Base-by-base conservation (phyloP, 2,888 invertebrate species). In the Panzeria rudis region DNA sequence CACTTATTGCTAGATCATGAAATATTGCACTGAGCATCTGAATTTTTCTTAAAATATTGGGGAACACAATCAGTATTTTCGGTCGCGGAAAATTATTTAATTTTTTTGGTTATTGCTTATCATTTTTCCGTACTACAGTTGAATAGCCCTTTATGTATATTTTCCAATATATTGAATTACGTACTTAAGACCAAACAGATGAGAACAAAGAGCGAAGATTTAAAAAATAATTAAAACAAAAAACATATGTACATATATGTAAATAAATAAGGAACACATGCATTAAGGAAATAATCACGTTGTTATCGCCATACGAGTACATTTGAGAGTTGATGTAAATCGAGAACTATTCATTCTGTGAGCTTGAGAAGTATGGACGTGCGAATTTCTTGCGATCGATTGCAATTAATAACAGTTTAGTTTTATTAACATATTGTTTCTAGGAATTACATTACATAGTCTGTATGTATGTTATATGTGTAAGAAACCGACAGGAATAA, bases 291-390 rank as follows among this genome's bases (percentile, higher is more conserved):
- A 66, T 47, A 9, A 25, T 25, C 13, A 32, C 11, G 23, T 17
- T 32, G 47, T 66, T 66, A 47, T 29, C 47, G 17, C 17, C 7
- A 61, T n/a, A 62, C 15, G 9, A 29, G 17, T 15, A 20, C 29
- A 47, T 47, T 11, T 44, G 20, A 50, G 50, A 52, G 17, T 23
- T 17, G 32, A 32, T 20, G 15, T 35, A 29, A 68, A 52, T 32
- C 32, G 35, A 32, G 11, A 47, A 11, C 32, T 68, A 52, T 50
- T 50, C 20, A 13, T 32, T 50, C 35, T 50, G 66, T 66, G 68
- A 68, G 50, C 32, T 68, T 50, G 32, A 6, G 20, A 35, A 32
- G 35, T 20, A 15, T 68, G 20, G 50, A 50, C 68, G 68, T 50
- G 35, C 20, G 0, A 20, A 68, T 17, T 17, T 29, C 23, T 2